phyloP scores from a whole-genome alignment of 2,113 vertebrate genomes.

The Aythya baeri region DNA sequence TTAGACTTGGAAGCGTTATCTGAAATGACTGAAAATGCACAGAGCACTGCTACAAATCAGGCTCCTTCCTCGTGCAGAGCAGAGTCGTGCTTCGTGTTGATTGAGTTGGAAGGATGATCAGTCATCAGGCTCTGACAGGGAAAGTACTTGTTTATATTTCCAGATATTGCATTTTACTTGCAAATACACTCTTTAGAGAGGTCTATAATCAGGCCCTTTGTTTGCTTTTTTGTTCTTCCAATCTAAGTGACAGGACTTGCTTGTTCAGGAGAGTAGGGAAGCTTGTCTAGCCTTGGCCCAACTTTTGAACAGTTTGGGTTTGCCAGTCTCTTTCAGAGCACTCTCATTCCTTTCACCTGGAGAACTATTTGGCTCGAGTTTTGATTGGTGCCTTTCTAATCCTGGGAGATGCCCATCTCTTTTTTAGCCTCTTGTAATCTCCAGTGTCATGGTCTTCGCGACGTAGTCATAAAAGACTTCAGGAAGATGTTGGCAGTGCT shows the following conservation, averaged over 20 bases:
- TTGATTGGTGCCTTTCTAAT: not conserved
- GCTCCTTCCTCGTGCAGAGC: not conserved
- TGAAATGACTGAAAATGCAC: not conserved
- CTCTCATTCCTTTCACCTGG: not conserved
- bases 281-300: constrained; percentile 38
- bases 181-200: constrained; percentile 42
- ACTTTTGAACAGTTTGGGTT: constrained; percentile 1
- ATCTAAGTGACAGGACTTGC: constrained; percentile 8
- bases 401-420: not conserved
- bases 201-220: constrained; percentile 63
- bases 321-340: not conserved
- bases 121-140: constrained; percentile 42
- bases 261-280: constrained; percentile 26
- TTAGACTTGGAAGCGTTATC: not conserved
- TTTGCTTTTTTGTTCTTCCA: constrained; percentile 59
- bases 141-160: constrained; percentile 51
- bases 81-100: constrained; percentile 17
- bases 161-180: constrained; percentile 65
- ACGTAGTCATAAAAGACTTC: not conserved
- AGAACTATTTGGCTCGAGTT: not conserved
- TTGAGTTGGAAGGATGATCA: constrained; percentile 41
- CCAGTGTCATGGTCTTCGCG: not conserved
- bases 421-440: not conserved
- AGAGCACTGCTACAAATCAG: not conserved
- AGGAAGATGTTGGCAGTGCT: not conserved